Percentiles rank a stretch among this genome's conserved stretches.
phyloP scores from a whole-genome alignment of 2,113 vertebrate genomes.

The Hyperopisus bebe region DNA sequence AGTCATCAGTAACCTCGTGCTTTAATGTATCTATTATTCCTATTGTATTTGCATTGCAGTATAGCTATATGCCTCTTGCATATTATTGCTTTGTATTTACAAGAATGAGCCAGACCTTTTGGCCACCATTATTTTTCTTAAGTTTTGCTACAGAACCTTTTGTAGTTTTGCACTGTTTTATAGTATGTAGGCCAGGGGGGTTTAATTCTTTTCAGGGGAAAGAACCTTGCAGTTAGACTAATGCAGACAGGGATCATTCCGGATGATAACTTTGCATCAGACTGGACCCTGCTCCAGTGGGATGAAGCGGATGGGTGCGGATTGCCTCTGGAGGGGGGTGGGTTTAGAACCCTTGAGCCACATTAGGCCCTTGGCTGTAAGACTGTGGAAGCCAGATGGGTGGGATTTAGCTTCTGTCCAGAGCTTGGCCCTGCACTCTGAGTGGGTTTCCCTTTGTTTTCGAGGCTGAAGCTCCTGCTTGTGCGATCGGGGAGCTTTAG shows the following conservation, averaged over 20 bases:
- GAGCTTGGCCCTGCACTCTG: not conserved
- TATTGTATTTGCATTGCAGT: not conserved
- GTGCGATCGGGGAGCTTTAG: not conserved
- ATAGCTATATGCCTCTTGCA: not conserved
- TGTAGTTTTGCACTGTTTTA: not conserved
- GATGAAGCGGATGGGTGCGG: not conserved
- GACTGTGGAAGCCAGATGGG: not conserved
- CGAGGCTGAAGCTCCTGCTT: not conserved
- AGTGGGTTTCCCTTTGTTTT: not conserved
- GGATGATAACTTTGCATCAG: not conserved
- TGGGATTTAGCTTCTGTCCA: not conserved
- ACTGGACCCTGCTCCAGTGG: not conserved
- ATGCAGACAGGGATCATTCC: not conserved
- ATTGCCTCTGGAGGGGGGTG: not conserved
- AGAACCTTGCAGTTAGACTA: not conserved
- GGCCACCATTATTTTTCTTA: not conserved
- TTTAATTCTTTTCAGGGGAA: conserved; percentile 2
- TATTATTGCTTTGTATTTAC: not conserved
- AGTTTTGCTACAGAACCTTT: not conserved
- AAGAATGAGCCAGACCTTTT: not conserved
- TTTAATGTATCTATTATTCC: not conserved
- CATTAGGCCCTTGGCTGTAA: not conserved
- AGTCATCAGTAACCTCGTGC: not conserved
- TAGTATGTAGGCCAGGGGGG: not conserved
- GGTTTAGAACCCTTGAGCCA: not conserved